A percentile compares a stretch with the other conserved stretches of the same genome.
Conservation (phyloP, 2,113 vertebrate species). For the Cyanistes caeruleus region DNA sequence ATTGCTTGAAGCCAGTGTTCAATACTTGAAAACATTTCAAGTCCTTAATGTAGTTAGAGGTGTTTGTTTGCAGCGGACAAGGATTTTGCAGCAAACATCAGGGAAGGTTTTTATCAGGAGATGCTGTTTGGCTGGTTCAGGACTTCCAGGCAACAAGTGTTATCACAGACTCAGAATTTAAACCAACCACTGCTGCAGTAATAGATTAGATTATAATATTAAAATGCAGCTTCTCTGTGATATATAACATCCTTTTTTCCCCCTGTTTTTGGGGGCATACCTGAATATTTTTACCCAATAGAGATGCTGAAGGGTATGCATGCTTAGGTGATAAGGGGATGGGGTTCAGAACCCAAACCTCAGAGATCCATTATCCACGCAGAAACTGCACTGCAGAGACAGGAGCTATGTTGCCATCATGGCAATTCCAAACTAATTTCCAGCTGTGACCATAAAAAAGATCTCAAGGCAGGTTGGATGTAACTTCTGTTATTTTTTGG, state of each 20-base stretch:
- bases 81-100: background rate
- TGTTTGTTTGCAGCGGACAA: background rate
- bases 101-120: background rate
- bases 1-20: background rate
- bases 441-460: background rate
- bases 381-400: background rate
- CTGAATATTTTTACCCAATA: background rate
- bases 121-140: background rate
- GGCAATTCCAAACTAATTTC: slow-evolving; percentile 24
- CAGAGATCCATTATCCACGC: background rate
- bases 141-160: background rate
- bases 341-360: background rate
- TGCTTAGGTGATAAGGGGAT: background rate
- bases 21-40: background rate
- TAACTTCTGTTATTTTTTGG: background rate
- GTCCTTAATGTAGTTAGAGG: background rate
- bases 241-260: background rate
- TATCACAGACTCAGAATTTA: background rate
- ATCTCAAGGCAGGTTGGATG: background rate
- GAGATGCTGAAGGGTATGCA: background rate
- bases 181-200: background rate
- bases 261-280: background rate
- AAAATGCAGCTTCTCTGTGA: background rate
- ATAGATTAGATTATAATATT: background rate
- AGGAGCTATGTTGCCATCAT: background rate